Evolutionary conservation across 1,140 invertebrate species (phyloP).

Genomic region (Drosophila biarmipes): DNA sequence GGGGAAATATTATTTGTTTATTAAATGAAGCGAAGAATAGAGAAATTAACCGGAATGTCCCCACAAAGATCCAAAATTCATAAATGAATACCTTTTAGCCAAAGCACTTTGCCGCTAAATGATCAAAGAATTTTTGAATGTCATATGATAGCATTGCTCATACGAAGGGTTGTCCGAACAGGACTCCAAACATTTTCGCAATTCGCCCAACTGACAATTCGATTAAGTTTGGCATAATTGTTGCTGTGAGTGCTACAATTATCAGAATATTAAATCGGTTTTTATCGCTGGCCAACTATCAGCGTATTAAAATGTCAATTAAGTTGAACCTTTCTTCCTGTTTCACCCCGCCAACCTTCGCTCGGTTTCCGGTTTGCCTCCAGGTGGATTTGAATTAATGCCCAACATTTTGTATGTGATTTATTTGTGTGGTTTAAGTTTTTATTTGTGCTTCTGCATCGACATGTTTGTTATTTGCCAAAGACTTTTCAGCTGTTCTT

Average conservation of each 20-base stretch:
- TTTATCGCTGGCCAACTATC: conserved; percentile 74
- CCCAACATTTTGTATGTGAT: conserved; percentile 37
- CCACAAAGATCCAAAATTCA: background rate
- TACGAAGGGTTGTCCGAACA: conserved; percentile 31
- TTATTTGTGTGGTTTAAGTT: conserved; percentile 42
- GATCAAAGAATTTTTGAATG: conserved; percentile 1
- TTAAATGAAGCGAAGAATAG: conserved; percentile 9
- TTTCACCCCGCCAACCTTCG: background rate
- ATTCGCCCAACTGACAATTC: conserved; percentile 66
- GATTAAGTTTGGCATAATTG: conserved; percentile 77
- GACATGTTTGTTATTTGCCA: conserved; percentile 46
- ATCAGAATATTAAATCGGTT: conserved; percentile 81
- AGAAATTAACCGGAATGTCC: background rate
- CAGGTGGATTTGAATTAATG: conserved; percentile 50
- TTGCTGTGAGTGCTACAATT: conserved; percentile 56
- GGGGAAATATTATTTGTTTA: conserved; percentile 3
- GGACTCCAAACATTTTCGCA: conserved; percentile 23
- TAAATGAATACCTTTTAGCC: background rate
- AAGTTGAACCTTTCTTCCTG: conserved; percentile 57
- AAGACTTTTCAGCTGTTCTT: conserved; percentile 23
- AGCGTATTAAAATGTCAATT: conserved; percentile 81
- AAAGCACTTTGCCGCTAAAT: background rate
- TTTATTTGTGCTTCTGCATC: conserved; percentile 34
- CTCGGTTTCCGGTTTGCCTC: background rate
- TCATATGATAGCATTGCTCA: conserved; percentile 35